phyloP scores from a whole-genome alignment of 23 tunicate species.

The Aplidium turbinatum region DNA sequence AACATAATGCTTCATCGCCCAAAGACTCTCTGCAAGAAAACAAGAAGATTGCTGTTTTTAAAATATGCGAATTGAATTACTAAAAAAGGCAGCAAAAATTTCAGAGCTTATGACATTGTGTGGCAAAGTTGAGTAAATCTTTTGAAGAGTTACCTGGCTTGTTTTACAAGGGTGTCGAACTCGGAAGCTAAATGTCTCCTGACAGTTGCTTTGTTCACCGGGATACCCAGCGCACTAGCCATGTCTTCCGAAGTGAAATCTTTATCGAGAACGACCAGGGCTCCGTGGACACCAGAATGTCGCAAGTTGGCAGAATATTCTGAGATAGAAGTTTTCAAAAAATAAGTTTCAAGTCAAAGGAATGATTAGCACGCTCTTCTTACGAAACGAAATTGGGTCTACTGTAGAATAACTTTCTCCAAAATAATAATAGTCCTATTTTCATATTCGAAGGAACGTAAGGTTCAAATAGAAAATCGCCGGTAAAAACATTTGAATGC shows the following conservation, averaged over 20 bases:
- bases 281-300: slow-evolving; percentile 88
- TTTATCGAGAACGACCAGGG: slow-evolving; percentile 59
- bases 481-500: no score
- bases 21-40: slow-evolving; percentile 32
- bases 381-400: no score
- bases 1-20: slow-evolving; percentile 21
- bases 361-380: no score
- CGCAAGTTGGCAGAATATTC: slow-evolving; percentile 77
- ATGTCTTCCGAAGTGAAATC: slow-evolving; percentile 69
- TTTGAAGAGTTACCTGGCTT: slow-evolving; percentile 51
- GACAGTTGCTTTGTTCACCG: slow-evolving; percentile 75
- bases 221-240: slow-evolving; percentile 80
- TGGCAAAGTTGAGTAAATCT: no score
- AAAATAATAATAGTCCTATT: no score
- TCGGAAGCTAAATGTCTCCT: slow-evolving; percentile 90
- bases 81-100: no score
- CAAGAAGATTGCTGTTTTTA: neutral
- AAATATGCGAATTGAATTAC: neutral
- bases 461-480: no score
- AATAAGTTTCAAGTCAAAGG: no score
- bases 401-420: no score
- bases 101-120: neutral
- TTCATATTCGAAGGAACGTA: no score
- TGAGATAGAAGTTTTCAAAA: no score
- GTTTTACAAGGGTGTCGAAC: slow-evolving; percentile 68